These are phyloP conservation scores for Molossus molossus DNA, from an alignment of 2,797 vertebrate genomes.

Conservation along the genomic window DNA sequence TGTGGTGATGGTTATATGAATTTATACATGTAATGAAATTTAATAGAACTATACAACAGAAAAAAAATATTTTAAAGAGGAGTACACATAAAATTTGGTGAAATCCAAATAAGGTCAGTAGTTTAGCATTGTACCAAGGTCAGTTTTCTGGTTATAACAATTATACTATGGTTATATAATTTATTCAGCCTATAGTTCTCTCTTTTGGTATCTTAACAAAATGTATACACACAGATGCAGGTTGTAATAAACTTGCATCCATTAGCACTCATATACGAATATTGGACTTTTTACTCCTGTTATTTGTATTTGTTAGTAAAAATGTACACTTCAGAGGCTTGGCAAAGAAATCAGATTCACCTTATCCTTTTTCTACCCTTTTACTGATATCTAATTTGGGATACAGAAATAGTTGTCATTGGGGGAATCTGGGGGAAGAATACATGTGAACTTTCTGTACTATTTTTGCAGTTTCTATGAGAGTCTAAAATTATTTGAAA, in stretches of 20 bases:
- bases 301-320: slow-evolving; percentile 24
- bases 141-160: slow-evolving; percentile 2
- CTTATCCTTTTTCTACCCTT: background rate
- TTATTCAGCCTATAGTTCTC: background rate
- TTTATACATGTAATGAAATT: too few species aligned
- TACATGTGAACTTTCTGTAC: background rate
- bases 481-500: background rate
- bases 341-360: background rate
- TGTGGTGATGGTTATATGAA: too few species aligned
- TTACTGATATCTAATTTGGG: background rate
- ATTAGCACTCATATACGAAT: slow-evolving; percentile 50
- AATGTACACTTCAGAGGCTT: background rate
- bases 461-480: background rate
- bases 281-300: background rate
- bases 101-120: slow-evolving; percentile 36
- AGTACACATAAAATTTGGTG: background rate
- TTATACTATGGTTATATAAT: background rate
- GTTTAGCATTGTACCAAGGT: background rate
- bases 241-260: slow-evolving; percentile 52
- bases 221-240: slow-evolving; percentile 52
- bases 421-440: background rate
- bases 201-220: slow-evolving; percentile 44
- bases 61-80: background rate
- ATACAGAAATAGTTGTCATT: background rate
- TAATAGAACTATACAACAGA: background rate